These are phyloP conservation scores for Sebastes paucispinis DNA, from an alignment of 2,797 vertebrate genomes.

Conservation along the genomic window DNA sequence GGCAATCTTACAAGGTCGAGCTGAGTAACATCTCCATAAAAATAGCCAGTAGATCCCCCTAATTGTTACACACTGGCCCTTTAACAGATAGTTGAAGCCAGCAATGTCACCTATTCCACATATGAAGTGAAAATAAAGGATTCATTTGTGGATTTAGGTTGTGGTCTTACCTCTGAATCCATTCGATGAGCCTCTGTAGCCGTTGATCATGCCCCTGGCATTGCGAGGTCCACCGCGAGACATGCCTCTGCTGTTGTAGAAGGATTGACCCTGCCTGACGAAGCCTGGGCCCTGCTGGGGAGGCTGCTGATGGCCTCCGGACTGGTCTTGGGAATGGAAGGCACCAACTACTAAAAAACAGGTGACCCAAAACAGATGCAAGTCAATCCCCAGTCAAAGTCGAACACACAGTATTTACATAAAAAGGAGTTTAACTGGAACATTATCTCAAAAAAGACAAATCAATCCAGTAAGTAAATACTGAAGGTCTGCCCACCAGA, in stretches of 20 bases:
- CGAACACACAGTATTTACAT: background rate
- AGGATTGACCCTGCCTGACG: constrained; percentile 90
- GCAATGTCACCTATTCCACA: background rate
- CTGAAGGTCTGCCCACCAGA: constrained; percentile 82
- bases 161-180: constrained; percentile 90
- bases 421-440: background rate
- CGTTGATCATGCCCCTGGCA: constrained; percentile 92
- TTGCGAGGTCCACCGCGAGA: constrained; percentile 93
- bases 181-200: constrained; percentile 94
- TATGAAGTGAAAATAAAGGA: background rate
- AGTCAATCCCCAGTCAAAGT: background rate
- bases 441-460: background rate
- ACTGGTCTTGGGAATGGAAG: constrained; percentile 94
- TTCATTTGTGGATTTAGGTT: background rate
- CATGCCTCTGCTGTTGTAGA: constrained; percentile 95
- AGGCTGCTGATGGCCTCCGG: constrained; percentile 79
- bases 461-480: background rate
- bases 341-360: constrained; percentile 85
- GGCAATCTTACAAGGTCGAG: background rate
- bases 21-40: background rate
- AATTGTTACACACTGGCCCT: background rate
- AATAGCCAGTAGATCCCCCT: background rate
- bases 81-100: background rate
- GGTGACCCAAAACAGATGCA: background rate
- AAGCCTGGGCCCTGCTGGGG: constrained; percentile 89